Evolutionary conservation across 2,113 vertebrate species (phyloP), one percentile per base, ranked within the genome.

Genomic region (Rattus rattus): DNA sequence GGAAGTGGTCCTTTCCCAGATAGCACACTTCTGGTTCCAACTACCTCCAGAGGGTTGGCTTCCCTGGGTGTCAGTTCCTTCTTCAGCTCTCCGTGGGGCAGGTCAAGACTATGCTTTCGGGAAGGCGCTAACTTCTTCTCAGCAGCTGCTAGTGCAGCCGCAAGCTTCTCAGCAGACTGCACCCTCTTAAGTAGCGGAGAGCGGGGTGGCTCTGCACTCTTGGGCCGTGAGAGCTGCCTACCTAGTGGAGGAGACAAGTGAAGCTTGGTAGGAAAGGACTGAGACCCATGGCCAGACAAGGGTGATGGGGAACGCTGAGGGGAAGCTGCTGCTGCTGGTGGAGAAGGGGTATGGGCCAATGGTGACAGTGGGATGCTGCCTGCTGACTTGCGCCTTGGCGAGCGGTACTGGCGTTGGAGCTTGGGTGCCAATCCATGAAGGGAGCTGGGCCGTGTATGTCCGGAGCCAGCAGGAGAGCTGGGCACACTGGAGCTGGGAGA

Each of bases 351-450:
- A 90, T 99, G 99, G 54, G 99, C 99, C 96, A 99, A 98, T 0
- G 99, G 99, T 0, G 99, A 99, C 79, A 99, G 99, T 0, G 99
- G 99, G 98, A 99, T 99, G 98, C 99, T 99, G 59, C 99, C 99
- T 0, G 99, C 99, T 0, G 99, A 99, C 98, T 99, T 99, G 98
- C 99, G 99, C 24, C 99, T 98, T 0, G 99, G 99, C 10, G 99
- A 99, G 70, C 99, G 98, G 98, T 99, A 99, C 96, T 99, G 99
- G 54, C 99, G 99, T 95, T 99, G 99, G 22, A 99, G 99, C 97
- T 99, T 99, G 30, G 99, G 99, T 36, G 99, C 99, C 33, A 99
- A 98, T 80, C 99, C 99, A 1, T 99, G 99, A 59, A 99, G 99
- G 39, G 99, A 99, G 97, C 99, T 99, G 96, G 99, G 99, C n/a